Base-by-base conservation (phyloP, 2,797 vertebrate genomes). In the Gambusia yucatana region DNA sequence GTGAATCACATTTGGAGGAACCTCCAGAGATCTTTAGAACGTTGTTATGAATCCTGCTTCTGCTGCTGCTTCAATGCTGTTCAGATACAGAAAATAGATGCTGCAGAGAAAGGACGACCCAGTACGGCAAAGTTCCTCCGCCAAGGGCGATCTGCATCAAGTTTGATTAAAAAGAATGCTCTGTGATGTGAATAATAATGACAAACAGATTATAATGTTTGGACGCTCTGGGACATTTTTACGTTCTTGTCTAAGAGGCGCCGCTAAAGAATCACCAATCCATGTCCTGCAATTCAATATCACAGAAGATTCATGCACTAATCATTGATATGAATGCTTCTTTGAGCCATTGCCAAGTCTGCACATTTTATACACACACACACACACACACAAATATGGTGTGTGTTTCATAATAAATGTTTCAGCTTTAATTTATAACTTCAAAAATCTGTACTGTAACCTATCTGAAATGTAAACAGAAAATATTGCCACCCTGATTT, bases 21-120 rank as follows among this genome's bases (percentile, higher is more conserved):
- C 88, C 89, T 85, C 88, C 46, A 4, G 83, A 85, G 88, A 78
- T 78, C 39, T 76, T 50, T 47, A 41, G 65, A 30, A 67, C 33
- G 14, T 33, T 14, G 41, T 73, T 33, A 33, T 72, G 80, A 81
- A 80, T 43, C 75, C 77, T 75, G 77, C 50, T 36, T 36, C 77
- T 3, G 41, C 73, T 43, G 76, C 22, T 9, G 2, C 20, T 10
- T 73, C 72, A 36, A 33, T 65, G 43, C 78, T 73, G 74, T 52
- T 79, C 63, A 69, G 28, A 77, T 30, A 70, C 43, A 81, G 75
- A 75, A 73, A 81, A 82, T 77, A 80, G 50, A 39, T 10, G 33
- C 28, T 0, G 22, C 13, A 6, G 48, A 39, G 39, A 72, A 47
- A 33, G 20, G 33, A 3, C 13, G 1, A 47, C 76, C 25, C 44